Base-by-base conservation (phyloP, 2,113 vertebrate species). In the Microcebus jonahi region DNA sequence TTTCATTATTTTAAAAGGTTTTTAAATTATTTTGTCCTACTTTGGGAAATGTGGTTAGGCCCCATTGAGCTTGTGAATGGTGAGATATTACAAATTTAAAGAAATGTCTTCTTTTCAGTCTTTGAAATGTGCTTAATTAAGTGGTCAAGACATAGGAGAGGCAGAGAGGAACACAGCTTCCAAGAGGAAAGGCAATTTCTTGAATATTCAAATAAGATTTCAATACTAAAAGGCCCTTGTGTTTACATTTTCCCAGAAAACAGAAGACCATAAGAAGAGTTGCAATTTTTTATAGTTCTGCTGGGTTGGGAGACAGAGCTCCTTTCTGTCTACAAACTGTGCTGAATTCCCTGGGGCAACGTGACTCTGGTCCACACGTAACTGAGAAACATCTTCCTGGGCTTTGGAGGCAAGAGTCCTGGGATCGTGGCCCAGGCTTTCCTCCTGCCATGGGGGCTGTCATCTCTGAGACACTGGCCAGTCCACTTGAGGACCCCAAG, bases 51-150 rank as follows among this genome's bases (percentile, higher is more conserved):
- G 25, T 63, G 70, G 76, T 95, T 94, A 96, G 97, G 94, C 88
- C 94, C 92, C 93, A 96, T 42, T 96, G 94, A 98, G 96, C 95
- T 95, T 88, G 83, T 73, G 53, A 97, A 97, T 67, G 79, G 88
- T 92, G 65, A 93, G 94, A 84, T 21, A 84, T 45, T 94, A 96
- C 67, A 94, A 97, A 97, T 96, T 93, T 91, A 94, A 97, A 98
- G 89, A 96, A 98, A 91, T 77, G 93, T 71, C 93, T 97, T 95
- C 94, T 82, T 98, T 98, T 97, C 90, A 71, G 85, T 96, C 94
- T 97, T 97, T 97, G 97, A 96, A 97, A 97, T 94, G 97, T 90
- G 93, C 92, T 97, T 96, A 98, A 98, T 97, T 97, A 96, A 97
- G 90, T 85, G 87, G 95, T 98, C 95, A 96, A 77, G 94, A 96